Evolutionary conservation across 2,113 vertebrate genomes (phyloP).

Genomic region (Tragelaphus strepsiceros): DNA sequence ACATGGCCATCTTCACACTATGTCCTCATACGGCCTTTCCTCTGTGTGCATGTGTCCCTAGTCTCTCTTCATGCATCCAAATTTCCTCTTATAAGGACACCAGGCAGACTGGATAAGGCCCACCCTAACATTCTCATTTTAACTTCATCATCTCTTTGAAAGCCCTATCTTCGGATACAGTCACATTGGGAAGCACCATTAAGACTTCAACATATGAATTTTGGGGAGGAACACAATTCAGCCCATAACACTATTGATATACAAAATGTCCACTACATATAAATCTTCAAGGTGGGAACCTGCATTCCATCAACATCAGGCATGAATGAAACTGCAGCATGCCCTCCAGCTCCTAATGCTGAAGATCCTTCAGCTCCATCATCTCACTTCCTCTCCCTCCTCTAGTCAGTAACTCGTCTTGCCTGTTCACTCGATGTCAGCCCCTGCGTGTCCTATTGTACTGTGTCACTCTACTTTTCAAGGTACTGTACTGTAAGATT

Average conservation of each 20-base stretch:
- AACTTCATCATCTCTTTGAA: neutral
- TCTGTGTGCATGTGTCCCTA: neutral
- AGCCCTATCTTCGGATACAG: neutral
- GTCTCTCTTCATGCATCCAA: neutral
- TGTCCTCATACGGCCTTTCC: neutral
- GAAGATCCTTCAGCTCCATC: neutral
- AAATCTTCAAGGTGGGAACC: neutral
- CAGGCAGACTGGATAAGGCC: neutral
- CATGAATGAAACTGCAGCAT: neutral
- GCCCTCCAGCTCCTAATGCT: neutral
- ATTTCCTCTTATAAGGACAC: neutral
- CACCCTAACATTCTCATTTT: neutral
- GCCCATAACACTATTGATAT: neutral
- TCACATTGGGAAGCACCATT: neutral
- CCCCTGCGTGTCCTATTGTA: neutral
- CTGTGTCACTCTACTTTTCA: neutral
- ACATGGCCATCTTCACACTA: neutral
- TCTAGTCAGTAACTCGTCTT: neutral
- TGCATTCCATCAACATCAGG: neutral
- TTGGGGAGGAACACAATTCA: neutral
- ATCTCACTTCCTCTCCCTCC: neutral
- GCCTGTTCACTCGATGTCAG: neutral
- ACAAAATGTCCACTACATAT: neutral
- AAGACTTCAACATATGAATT: neutral
- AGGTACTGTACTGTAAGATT: neutral